Base-by-base conservation (phyloP, 2,797 vertebrate genomes). In the Fratercula arctica region DNA sequence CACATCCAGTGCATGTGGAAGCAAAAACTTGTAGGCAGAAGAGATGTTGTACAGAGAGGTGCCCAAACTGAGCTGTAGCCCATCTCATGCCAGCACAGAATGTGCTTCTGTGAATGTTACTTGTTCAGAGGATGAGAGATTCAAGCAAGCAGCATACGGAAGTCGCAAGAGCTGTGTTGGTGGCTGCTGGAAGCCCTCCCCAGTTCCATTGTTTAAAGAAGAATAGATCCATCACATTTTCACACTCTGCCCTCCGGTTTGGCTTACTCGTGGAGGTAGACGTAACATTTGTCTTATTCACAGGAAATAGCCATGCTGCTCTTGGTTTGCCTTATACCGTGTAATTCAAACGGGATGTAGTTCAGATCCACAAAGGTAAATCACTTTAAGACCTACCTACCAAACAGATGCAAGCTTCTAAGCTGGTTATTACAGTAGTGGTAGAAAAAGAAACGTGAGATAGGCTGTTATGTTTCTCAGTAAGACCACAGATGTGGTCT, bases 181-280 rank as follows among this genome's bases (percentile, higher is more conserved):
- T 90, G 77, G 70, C 64, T 87, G 82, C 85, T 96, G 92, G 90
- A 94, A 92, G 72, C 81, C 60, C 57, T 85, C 75, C 92, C 78
- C 45, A 3, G 3, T 43, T 35, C 84, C 78, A 95, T 95, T 97
- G 96, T 97, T 95, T 89, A 15, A 10, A 80, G 86, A 83, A 95
- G 86, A 96, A 95, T 91, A 77, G 86, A 87, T 85, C 60, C 43
- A 11, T 92, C 61, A 1, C 75, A 81, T 95, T 95, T 96, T 95
- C 95, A 95, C 95, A 94, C 93, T 85, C 77, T 87, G 86, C 84
- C 60, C 90, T 94, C 88, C 9, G 16, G 56, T 95, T 94, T 93
- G 92, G 78, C 90, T 96, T 92, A 51, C 87, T 94, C 59, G n/a
- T 37, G 1, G 54, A 85, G 80, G 94, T 53, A 3, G 67, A 76